Base-by-base conservation (phyloP, 2,797 vertebrate genomes). In the Sebastes melanostomus region DNA sequence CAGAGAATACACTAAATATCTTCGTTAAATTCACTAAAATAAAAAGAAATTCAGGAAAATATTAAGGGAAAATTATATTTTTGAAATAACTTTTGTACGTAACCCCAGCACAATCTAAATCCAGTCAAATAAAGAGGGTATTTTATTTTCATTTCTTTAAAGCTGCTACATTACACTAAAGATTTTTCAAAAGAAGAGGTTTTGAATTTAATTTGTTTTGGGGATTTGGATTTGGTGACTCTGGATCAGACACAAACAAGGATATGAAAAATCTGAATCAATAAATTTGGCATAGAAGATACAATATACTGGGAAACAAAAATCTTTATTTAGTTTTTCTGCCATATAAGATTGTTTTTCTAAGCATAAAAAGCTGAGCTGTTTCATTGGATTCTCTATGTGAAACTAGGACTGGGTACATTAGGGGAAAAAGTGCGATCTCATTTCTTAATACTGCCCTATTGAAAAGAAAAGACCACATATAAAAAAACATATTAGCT, bases 61-160 rank as follows among this genome's bases (percentile, higher is more conserved):
- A 32, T 38, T 1, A 30, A 54, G 38, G 11, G 2, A 29, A 60
- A 66, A 61, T 27, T 18, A 12, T n/a, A 13, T 30, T 52, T 46
- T 60, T 3, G 3, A 24, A 34, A 27, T 22, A 27, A 34, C 3
- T n/a, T 50, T 24, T 14, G 0, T 6, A 27, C 30, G 18, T n/a
- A 52, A 66, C n/a, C 6, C 14, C n/a, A 6, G 24, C 4, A 22
- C 20, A 63, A 50, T 38, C 5, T 62, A 29, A 66, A 72, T 13
- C 25, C 77, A 65, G 62, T 50, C 13, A 22, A 74, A 62, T 6
- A 24, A 56, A 90, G 91, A 86, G 54, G 66, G 67, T 75, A 89
- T 91, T 88, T 87, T 74, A 82, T 55, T 92, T 94, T 94, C 80
- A 91, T 85, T 88, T 91, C 86, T 80, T 86, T 83, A 90, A 93